A percentile compares a stretch with the other conserved stretches of the same genome.
These are phyloP conservation scores for Dicrostonyx torquatus DNA, from an alignment of 2,797 vertebrate genomes.

Conservation along the genomic window DNA sequence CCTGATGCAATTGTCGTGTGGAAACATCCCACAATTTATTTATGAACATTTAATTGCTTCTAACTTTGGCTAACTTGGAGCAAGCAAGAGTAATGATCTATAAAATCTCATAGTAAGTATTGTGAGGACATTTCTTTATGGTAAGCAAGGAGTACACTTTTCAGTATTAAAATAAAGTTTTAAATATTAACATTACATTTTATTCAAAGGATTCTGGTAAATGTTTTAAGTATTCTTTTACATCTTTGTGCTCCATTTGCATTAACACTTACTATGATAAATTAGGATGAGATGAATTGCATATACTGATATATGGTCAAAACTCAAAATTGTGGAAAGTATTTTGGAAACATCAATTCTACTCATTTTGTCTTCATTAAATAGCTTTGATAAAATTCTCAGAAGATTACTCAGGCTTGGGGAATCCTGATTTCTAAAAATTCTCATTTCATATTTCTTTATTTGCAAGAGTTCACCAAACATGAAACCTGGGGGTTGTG, in stretches of 20 bases:
- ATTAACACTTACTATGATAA: not conserved
- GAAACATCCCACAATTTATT: not conserved
- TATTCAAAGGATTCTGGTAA: not conserved
- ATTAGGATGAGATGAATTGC: not conserved
- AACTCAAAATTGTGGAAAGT: not conserved
- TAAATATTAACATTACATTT: not conserved
- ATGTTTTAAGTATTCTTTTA: not conserved
- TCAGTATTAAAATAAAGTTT: conserved; percentile 38
- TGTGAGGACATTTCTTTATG: not conserved
- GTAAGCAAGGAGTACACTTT: not conserved
- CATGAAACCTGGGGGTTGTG: not conserved
- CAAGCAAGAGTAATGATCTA: not conserved
- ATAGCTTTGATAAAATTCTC: conserved; percentile 2
- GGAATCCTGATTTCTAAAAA: not conserved
- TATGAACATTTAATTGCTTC: not conserved
- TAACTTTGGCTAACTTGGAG: not conserved
- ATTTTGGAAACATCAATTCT: conserved; percentile 32
- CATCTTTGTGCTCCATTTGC: not conserved
- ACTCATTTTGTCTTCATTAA: not conserved
- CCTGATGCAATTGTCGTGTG: not conserved
- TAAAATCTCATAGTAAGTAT: not conserved
- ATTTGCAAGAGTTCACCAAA: conserved; percentile 22
- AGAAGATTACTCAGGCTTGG: conserved; percentile 19
- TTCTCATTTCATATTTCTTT: conserved; percentile 14
- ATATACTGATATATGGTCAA: not conserved